Evolutionary conservation across 1,140 invertebrate genomes (phyloP), one percentile per base, ranked within the genome.

Genomic region (Palaemon carinicauda): DNA sequence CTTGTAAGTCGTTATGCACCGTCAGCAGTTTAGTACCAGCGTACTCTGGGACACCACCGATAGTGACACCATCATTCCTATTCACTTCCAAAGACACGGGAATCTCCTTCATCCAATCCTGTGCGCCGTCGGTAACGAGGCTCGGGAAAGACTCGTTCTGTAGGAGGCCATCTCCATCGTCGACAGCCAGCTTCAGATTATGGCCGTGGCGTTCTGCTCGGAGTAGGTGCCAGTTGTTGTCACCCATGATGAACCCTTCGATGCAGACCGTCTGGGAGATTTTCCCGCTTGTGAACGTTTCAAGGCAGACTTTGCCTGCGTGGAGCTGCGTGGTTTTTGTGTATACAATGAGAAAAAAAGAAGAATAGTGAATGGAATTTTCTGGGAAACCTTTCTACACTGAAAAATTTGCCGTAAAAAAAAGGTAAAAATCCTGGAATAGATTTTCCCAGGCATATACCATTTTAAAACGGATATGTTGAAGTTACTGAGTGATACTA

Each of bases 221-320:
- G 0, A 97, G 97, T 12, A 96, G 96, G 91, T 99, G 98, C 98
- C 98, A 99, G 90, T 98, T 97, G 15, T 98, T 98, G 92, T 99
- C 97, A 90, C 97, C 96, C 1, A 98, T 97, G 1, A 95, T 29
- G 4, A 27, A 53, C 17, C 73, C 73, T 31, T 77, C 71, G 53
- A 83, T 53, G 31, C 82, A 83, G 52, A 53, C 73, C 69, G 51
- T 73, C n/a, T 73, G 82, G 9, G 74, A 10, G 29, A 17, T 33
- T 60, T 41, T 51, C 1, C 73, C 73, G n/a, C 53, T 53, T 31
- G 71, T 73, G 17, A 73, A 74, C 27, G 75, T 29, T 15, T 71
- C 74, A 10, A 51, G 52, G 19, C 82, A 83, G 27, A 56, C 82
- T 27, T 56, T 56, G 24, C 73, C 82, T 4, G 71, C 73, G 15